phyloP scores from a whole-genome alignment of 2,888 invertebrate species.

The Ochlodes sylvanus region DNA sequence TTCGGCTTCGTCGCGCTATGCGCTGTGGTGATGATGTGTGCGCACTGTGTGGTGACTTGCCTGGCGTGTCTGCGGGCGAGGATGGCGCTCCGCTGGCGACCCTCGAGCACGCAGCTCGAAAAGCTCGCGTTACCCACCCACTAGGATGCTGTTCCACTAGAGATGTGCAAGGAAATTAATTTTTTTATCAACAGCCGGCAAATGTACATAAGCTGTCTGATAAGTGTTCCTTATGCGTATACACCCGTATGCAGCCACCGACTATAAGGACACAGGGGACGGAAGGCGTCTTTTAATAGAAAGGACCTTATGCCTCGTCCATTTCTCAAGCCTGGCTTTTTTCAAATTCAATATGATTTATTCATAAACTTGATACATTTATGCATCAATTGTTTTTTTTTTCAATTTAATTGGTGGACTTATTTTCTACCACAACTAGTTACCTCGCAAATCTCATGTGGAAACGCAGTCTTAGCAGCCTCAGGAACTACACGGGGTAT shows the following conservation, averaged over 20 bases:
- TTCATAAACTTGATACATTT: too few species aligned
- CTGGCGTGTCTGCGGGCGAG: constrained; percentile 58
- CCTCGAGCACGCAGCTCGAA: constrained; percentile 53
- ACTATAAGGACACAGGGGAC: too few species aligned
- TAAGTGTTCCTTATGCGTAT: too few species aligned
- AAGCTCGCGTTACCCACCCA: constrained; percentile 67
- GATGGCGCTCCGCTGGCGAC: constrained; percentile 55
- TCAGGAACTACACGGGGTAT: neutral
- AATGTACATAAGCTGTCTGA: neutral
- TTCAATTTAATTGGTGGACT: too few species aligned
- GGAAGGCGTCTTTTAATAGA: too few species aligned
- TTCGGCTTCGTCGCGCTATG: constrained; percentile 76
- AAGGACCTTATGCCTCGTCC: too few species aligned
- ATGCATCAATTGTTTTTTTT: too few species aligned
- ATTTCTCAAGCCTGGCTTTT: too few species aligned
- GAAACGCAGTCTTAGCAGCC: neutral
- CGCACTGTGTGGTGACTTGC: constrained; percentile 69
- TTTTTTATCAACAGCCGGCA: neutral
- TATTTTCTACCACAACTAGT: too few species aligned
- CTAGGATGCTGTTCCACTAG: constrained; percentile 50
- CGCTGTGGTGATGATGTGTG: constrained; percentile 70
- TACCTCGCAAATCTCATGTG: neutral
- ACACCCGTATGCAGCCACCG: too few species aligned
- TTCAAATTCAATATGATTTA: too few species aligned
- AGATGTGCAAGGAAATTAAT: neutral